Conservation (phyloP, 2,888 invertebrate species). For the Andrena trimmerana region DNA sequence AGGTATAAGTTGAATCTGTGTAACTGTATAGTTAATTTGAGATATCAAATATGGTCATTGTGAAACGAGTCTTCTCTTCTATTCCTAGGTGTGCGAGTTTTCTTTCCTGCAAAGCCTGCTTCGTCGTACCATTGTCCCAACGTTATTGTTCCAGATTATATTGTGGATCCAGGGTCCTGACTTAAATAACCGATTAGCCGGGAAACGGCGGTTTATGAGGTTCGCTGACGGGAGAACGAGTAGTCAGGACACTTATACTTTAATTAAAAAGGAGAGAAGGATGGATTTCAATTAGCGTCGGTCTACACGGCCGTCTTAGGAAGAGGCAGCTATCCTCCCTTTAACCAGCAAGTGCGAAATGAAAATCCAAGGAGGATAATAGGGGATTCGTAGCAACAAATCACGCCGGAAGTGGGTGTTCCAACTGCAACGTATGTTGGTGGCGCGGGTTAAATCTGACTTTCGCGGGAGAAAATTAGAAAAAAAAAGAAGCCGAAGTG, state of each 20-base stretch:
- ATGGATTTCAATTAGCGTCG: constrained; percentile 60
- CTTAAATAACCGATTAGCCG: not conserved
- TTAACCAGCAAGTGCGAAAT: constrained; percentile 17
- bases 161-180: not conserved
- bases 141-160: constrained; percentile 11
- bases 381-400: constrained; percentile 34
- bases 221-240: constrained; percentile 1
- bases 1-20: no score
- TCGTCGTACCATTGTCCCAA: not conserved
- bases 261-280: constrained; percentile 57
- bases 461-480: constrained; percentile 9
- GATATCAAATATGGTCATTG: not conserved
- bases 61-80: not conserved
- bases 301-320: constrained; percentile 9
- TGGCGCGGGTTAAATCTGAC: not conserved
- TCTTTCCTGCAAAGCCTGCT: not conserved
- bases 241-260: constrained; percentile 33
- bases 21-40: not conserved
- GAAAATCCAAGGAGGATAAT: constrained; percentile 47
- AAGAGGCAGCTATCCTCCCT: constrained; percentile 14
- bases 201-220: constrained; percentile 14
- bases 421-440: not conserved
- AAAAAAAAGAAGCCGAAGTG: constrained; percentile 7
- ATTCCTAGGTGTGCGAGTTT: not conserved
- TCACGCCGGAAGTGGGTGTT: constrained; percentile 34